These are phyloP conservation scores for Drosophila ezoana DNA, from an alignment of 2,888 invertebrate species.

Conservation along the genomic window DNA sequence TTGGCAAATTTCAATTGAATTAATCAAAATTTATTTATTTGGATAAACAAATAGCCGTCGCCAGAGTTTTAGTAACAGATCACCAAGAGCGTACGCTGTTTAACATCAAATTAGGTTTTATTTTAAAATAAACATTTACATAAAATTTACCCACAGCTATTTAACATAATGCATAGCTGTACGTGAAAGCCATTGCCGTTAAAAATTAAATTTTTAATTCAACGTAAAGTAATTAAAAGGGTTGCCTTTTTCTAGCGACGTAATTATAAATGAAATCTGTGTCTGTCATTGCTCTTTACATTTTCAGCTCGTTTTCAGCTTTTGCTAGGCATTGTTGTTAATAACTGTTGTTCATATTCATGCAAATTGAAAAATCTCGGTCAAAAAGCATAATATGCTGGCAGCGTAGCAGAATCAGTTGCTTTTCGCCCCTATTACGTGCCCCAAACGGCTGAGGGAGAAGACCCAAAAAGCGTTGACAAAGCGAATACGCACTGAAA, in stretches of 20 bases:
- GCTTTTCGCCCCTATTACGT: conserved; percentile 11
- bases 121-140: not conserved
- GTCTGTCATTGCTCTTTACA: not conserved
- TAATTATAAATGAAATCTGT: conserved; percentile 5
- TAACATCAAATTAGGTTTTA: not conserved
- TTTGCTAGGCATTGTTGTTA: conserved; percentile 34
- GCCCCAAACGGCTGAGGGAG: conserved; percentile 2
- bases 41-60: too few relatives aligned
- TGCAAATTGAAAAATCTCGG: conserved; percentile 64
- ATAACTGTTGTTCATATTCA: conserved; percentile 42
- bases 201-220: not conserved
- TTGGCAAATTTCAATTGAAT: not conserved
- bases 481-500: conserved; percentile 41
- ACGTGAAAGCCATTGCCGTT: not conserved
- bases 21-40: not conserved
- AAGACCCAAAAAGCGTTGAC: conserved; percentile 47
- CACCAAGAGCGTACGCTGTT: not conserved
- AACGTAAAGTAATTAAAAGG: not conserved
- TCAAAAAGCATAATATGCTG: conserved; percentile 64
- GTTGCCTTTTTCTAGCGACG: not conserved
- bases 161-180: not conserved
- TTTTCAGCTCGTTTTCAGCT: conserved; percentile 10
- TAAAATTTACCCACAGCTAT: not conserved
- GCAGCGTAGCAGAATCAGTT: conserved; percentile 15
- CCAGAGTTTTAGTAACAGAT: not conserved